A percentile compares a stretch with the other conserved stretches of the same genome.
phyloP scores from a whole-genome alignment of 2,113 vertebrate genomes.

The Phalacrocorax aristotelis region DNA sequence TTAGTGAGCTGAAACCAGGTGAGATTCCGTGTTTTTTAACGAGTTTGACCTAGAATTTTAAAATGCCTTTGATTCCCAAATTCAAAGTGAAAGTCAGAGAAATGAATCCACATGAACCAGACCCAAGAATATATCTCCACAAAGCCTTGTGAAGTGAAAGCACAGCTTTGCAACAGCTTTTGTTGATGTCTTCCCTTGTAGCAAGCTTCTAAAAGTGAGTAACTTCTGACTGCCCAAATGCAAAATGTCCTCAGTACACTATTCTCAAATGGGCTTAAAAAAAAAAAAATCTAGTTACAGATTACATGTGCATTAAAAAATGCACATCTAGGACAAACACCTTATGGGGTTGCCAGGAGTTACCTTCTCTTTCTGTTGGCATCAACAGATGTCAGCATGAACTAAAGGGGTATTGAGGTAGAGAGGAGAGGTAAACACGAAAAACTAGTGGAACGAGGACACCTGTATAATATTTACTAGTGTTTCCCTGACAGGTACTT shows the following conservation, averaged over 20 bases:
- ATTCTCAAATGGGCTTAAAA: neutral
- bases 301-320: neutral
- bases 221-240: neutral
- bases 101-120: conserved; percentile 1
- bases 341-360: neutral
- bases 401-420: neutral
- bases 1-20: conserved; percentile 27
- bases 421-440: neutral
- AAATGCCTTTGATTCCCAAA: conserved; percentile 38
- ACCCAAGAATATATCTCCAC: conserved; percentile 9
- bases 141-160: neutral
- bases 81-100: conserved; percentile 20
- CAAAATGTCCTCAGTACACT: neutral
- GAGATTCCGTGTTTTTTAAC: neutral
- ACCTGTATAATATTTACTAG: neutral
- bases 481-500: neutral
- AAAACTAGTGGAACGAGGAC: neutral
- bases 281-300: neutral
- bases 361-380: neutral
- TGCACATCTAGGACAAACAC: neutral
- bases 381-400: neutral
- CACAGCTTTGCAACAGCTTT: neutral
- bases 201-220: neutral
- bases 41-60: conserved; percentile 14
- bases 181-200: neutral